Evolutionary conservation across 2,113 vertebrate species (phyloP).

Genomic region (Sphyrna mokarran): DNA sequence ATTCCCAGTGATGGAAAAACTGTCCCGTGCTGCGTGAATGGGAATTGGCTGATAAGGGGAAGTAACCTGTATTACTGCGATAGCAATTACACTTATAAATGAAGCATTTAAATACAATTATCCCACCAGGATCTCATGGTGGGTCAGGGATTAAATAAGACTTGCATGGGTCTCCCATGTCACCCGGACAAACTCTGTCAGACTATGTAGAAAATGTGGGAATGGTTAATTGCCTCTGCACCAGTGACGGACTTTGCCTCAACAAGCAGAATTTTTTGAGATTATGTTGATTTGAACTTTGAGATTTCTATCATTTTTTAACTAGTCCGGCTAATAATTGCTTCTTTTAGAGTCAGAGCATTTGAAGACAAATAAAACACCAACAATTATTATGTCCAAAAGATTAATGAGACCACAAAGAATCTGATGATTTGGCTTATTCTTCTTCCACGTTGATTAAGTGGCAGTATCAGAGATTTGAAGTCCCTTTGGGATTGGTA

Average conservation of each 20-base stretch:
- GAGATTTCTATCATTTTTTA: background rate
- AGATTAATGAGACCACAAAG: background rate
- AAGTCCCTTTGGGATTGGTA: background rate
- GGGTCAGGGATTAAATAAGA: background rate
- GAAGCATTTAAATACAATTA: background rate
- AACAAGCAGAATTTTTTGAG: background rate
- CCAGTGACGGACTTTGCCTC: background rate
- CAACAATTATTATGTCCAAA: conserved; percentile 1
- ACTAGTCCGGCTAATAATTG: background rate
- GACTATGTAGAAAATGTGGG: no score
- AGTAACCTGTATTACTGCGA: background rate
- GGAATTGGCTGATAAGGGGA: no score
- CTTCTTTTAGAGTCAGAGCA: background rate
- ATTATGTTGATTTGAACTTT: background rate
- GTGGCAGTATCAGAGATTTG: background rate
- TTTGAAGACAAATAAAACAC: background rate
- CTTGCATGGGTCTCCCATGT: no score
- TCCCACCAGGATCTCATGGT: background rate
- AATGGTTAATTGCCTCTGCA: no score
- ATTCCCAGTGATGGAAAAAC: background rate
- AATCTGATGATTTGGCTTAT: background rate
- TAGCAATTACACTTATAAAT: background rate
- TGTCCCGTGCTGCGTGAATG: background rate
- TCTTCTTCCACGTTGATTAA: background rate
- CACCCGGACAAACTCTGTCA: background rate